These are phyloP conservation scores for Galemys pyrenaicus DNA, from an alignment of 2,113 vertebrate genomes.

Conservation along the genomic window DNA sequence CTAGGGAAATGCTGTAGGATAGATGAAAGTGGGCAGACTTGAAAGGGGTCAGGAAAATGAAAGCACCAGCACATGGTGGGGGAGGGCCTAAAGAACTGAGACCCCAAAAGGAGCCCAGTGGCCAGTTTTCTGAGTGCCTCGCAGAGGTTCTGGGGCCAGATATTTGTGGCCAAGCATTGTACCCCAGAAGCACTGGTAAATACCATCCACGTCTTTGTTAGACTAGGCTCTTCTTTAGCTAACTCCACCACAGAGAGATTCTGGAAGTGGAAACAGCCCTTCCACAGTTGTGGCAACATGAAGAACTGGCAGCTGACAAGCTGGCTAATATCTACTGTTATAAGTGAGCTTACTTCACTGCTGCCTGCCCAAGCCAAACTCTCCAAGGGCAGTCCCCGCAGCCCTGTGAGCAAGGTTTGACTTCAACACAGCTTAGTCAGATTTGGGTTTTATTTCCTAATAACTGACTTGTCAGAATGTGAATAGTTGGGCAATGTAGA, in stretches of 20 bases:
- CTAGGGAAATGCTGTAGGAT: neutral
- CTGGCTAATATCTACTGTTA: neutral
- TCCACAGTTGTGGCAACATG: neutral
- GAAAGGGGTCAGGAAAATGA: neutral
- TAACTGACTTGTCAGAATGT: neutral
- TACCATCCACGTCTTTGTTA: neutral
- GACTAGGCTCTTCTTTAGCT: neutral
- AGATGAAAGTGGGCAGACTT: neutral
- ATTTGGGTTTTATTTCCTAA: constrained; percentile 29
- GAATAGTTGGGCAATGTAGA: neutral
- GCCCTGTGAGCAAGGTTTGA: neutral
- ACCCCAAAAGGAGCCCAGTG: neutral
- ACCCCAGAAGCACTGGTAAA: neutral
- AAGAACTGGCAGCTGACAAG: neutral
- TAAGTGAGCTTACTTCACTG: neutral
- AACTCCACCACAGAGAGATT: neutral
- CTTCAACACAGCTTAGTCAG: neutral
- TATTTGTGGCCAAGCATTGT: neutral
- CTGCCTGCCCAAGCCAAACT: neutral
- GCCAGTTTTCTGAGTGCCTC: neutral
- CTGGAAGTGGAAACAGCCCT: neutral
- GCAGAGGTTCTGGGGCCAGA: neutral
- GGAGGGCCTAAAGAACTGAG: neutral
- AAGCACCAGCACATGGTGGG: neutral
- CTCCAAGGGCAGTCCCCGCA: no score